Percentiles rank a stretch among this genome's conserved stretches.
Conservation (phyloP, 2,113 vertebrate species). For the Origma solitaria region DNA sequence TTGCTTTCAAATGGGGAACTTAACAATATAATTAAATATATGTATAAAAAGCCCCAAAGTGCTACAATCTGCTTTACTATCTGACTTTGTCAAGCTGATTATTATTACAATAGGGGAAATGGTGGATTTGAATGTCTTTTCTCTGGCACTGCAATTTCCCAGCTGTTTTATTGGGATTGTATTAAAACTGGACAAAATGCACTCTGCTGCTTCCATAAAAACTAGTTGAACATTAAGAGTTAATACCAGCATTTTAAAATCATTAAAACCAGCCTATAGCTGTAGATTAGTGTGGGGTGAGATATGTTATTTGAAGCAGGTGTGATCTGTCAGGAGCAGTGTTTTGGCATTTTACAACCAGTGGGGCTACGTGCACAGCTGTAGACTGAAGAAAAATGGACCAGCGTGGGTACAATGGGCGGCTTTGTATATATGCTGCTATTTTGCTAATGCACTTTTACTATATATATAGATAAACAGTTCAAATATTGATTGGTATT, state of each 20-base stretch:
- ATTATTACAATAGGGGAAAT: conserved; percentile 76
- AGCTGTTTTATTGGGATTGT: conserved; percentile 73
- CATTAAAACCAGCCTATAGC: conserved; percentile 60
- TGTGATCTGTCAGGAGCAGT: conserved; percentile 65
- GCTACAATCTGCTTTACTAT: conserved; percentile 73
- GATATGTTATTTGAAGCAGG: conserved; percentile 63
- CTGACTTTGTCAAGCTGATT: conserved; percentile 66
- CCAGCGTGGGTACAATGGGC: conserved; percentile 25
- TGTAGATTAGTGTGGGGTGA: conserved; percentile 59
- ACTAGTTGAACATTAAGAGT: conserved; percentile 70
- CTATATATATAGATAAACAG: conserved; percentile 59
- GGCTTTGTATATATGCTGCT: conserved; percentile 58
- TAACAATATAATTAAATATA: conserved; percentile 75
- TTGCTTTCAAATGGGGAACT: conserved; percentile 76
- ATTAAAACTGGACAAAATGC: conserved; percentile 75
- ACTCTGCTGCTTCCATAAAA: conserved; percentile 73
- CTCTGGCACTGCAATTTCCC: conserved; percentile 71
- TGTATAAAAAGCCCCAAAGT: conserved; percentile 60
- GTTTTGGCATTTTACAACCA: conserved; percentile 68
- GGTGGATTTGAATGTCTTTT: conserved; percentile 76
- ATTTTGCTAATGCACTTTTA: conserved; percentile 58
- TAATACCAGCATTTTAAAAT: conserved; percentile 66
- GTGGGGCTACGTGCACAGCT: conserved; percentile 56
- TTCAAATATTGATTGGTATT: conserved; percentile 50
- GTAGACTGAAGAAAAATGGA: conserved; percentile 44